These are phyloP conservation scores for Ceratothoa steindachneri DNA, from an alignment of 2,888 invertebrate species.

Conservation along the genomic window DNA sequence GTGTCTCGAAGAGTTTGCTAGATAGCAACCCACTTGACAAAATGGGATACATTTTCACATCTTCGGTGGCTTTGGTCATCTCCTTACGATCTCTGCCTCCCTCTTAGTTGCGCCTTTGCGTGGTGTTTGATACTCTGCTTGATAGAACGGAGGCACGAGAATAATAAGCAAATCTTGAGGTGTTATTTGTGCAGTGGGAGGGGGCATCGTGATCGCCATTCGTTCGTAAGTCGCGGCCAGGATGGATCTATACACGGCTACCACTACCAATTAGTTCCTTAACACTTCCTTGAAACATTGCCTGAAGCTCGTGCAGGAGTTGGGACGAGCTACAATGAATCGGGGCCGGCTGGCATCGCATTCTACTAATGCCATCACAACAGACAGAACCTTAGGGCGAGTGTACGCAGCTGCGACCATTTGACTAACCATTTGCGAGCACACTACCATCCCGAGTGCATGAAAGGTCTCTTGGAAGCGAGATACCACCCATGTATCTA, in stretches of 20 bases:
- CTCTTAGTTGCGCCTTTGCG: neutral
- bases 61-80: neutral
- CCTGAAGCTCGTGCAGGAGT: neutral
- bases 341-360: neutral
- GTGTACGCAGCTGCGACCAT: neutral
- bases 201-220: neutral
- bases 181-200: neutral
- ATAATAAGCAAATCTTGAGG: slow-evolving; percentile 2
- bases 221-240: neutral
- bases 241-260: neutral
- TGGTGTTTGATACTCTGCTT: neutral
- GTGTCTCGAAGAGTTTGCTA: too few relatives aligned
- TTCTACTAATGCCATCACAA: neutral
- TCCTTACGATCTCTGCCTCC: neutral
- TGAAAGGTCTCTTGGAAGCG: neutral
- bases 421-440: neutral
- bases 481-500: neutral
- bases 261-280: neutral
- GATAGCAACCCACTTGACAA: too few relatives aligned
- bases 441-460: neutral
- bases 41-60: too few relatives aligned
- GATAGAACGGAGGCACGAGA: neutral
- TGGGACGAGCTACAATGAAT: neutral
- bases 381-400: neutral
- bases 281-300: slow-evolving; percentile 2